Evolutionary conservation across 2,797 vertebrate genomes (phyloP).

Genomic region (Triplophysa yarkandensis): DNA sequence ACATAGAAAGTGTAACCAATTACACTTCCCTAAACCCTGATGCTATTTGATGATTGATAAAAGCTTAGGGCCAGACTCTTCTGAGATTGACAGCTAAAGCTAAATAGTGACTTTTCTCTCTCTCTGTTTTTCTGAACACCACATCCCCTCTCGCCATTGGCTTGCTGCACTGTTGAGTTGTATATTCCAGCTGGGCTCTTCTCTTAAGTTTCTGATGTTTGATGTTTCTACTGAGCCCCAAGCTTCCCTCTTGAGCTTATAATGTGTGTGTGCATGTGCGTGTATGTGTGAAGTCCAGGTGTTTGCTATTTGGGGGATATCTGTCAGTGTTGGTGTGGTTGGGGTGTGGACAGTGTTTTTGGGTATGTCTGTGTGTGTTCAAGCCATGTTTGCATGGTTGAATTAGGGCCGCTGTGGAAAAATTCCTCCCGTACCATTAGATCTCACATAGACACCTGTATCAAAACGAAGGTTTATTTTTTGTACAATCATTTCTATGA

Average conservation of each 20-base stretch:
- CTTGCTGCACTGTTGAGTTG: constrained; percentile 74
- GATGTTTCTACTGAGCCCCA: constrained; percentile 80
- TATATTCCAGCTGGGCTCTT: constrained; percentile 82
- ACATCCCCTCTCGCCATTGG: not conserved
- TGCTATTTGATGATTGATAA: not conserved
- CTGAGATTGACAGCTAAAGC: constrained; percentile 12
- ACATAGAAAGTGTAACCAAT: too few relatives aligned
- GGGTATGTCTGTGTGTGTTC: constrained; percentile 59
- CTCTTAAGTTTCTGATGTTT: constrained; percentile 75
- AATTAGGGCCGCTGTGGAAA: constrained; percentile 9
- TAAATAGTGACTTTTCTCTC: constrained; percentile 1
- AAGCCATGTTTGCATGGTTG: constrained; percentile 53
- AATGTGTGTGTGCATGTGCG: constrained; percentile 31
- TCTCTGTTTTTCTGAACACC: not conserved
- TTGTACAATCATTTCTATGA: too few relatives aligned
- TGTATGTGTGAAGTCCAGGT: constrained; percentile 71
- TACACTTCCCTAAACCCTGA: too few relatives aligned
- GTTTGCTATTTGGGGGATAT: constrained; percentile 82
- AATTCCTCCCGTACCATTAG: constrained; percentile 21
- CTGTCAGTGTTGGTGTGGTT: constrained; percentile 80
- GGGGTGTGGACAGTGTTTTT: constrained; percentile 49
- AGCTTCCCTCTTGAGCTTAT: constrained; percentile 71
- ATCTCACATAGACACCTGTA: constrained; percentile 17
- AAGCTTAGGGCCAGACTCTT: not conserved
- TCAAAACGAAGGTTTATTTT: not conserved